phyloP scores from a whole-genome alignment of 1,140 invertebrate species.

The Pseudomyrmex dendroicus region DNA sequence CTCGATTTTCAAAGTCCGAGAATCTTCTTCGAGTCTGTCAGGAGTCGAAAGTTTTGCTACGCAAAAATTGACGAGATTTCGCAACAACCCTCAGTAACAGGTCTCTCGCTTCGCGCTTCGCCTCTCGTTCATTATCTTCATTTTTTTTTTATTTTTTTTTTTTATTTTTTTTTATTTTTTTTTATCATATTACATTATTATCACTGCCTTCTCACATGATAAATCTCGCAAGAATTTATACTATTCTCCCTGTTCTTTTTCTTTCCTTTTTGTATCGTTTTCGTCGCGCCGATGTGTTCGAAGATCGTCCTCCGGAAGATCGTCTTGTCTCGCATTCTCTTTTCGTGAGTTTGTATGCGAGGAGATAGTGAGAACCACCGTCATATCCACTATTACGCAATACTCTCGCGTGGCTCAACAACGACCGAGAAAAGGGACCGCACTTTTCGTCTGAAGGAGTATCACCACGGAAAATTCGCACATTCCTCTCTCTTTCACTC shows the following conservation, averaged over 20 bases:
- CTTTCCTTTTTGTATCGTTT: neutral
- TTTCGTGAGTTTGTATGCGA: neutral
- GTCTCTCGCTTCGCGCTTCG: constrained; percentile 19
- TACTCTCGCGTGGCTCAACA: constrained; percentile 77
- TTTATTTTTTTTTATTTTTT: neutral
- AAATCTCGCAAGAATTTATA: neutral
- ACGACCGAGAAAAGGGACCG: constrained; percentile 83
- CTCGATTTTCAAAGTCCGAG: neutral
- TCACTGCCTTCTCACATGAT: neutral
- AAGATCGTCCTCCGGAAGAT: constrained; percentile 62
- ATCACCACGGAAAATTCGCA: constrained; percentile 71
- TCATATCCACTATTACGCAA: constrained; percentile 13
- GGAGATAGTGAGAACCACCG: constrained; percentile 4
- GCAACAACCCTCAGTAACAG: constrained; percentile 22
- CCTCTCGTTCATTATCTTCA: constrained; percentile 26
- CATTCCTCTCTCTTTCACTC: constrained; percentile 18
- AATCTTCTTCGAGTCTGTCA: neutral
- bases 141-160: neutral
- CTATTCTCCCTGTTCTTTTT: neutral
- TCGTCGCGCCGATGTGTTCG: constrained; percentile 45
- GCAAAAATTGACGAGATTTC: constrained; percentile 48
- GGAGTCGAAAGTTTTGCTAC: constrained; percentile 5
- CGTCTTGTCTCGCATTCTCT: neutral
- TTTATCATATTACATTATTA: constrained; percentile 44
- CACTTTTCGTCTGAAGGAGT: constrained; percentile 83